phyloP scores from a whole-genome alignment of 2,113 vertebrate genomes.

The Alaudala cheleensis region DNA sequence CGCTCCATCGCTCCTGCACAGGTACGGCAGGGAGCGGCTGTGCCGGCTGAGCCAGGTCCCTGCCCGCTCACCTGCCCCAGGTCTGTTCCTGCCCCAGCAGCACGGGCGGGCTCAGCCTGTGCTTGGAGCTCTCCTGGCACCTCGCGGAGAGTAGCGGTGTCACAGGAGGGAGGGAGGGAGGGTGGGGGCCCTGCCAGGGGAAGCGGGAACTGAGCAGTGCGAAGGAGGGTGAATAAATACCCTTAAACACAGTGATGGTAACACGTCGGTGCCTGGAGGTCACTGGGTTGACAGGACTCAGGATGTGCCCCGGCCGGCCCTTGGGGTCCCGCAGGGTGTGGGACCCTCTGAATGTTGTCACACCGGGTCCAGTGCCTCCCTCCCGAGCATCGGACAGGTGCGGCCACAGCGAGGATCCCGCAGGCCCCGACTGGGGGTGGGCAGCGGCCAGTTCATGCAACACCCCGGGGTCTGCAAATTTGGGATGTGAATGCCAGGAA shows the following conservation, averaged over 20 bases:
- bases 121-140: conserved; percentile 60
- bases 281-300: not conserved
- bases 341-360: not conserved
- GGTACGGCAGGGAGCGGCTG: not conserved
- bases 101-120: not conserved
- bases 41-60: not conserved
- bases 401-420: not conserved
- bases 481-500: not conserved
- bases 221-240: not conserved
- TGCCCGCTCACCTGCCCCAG: not conserved
- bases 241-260: accelerated
- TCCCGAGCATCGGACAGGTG: accelerated
- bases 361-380: accelerated
- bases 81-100: not conserved
- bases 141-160: conserved; percentile 46
- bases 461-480: not conserved
- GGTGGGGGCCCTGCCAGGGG: not conserved
- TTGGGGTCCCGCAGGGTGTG: accelerated
- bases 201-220: not conserved
- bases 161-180: not conserved
- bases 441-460: accelerated
- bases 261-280: not conserved
- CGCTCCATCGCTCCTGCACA: not conserved
- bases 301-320: not conserved
- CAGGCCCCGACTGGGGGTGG: accelerated